Conservation (phyloP, 2,113 vertebrate species). For the Cyprinodon tularosa region DNA sequence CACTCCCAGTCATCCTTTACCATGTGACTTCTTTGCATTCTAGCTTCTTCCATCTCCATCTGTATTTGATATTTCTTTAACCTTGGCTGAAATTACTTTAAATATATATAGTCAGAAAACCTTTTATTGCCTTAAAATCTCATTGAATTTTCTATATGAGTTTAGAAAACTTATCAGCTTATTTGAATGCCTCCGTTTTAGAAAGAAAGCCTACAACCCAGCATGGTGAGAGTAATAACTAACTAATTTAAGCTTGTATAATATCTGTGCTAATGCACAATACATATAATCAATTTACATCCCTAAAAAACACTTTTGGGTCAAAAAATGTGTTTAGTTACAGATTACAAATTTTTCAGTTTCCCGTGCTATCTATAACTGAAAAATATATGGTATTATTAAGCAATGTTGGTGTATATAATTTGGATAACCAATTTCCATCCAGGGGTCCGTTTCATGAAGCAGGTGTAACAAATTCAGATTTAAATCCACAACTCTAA, state of each 20-base stretch:
- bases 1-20: conserved; percentile 17
- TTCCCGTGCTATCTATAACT: neutral
- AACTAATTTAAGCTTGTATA: neutral
- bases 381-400: neutral
- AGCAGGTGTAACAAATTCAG: no score
- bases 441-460: no score
- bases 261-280: neutral
- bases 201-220: neutral
- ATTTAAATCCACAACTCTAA: no score
- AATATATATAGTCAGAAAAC: conserved; percentile 2
- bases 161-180: no score
- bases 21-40: conserved; percentile 33
- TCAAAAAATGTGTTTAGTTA: no score
- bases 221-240: neutral
- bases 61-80: conserved; percentile 7
- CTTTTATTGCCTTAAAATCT: neutral
- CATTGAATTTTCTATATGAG: neutral
- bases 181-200: neutral
- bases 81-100: conserved; percentile 7
- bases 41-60: conserved; percentile 22
- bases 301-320: no score
- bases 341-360: no score
- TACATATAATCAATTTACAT: neutral
- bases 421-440: neutral
- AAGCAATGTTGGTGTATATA: neutral